Conservation (phyloP, 1,140 invertebrate genomes). For the Psilanteris sp. region DNA sequence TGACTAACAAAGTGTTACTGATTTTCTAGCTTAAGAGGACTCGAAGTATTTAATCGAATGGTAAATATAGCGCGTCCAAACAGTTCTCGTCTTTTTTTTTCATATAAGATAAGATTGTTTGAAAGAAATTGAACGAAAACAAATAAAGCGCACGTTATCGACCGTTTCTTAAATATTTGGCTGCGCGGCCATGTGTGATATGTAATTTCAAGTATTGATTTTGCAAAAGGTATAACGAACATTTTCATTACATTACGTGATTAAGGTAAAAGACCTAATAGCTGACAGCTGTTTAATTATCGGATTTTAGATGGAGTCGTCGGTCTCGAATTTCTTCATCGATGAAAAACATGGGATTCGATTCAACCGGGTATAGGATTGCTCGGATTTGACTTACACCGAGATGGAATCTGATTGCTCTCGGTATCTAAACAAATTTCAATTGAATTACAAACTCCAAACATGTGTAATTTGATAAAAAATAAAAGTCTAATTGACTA, state of each 20-base stretch:
- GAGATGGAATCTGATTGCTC: background rate
- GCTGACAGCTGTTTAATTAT: conserved; percentile 40
- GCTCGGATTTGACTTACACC: background rate
- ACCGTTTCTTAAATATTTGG: conserved; percentile 41
- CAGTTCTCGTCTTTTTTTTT: conserved; percentile 37
- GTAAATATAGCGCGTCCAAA: conserved; percentile 40
- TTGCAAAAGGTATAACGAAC: conserved; percentile 39
- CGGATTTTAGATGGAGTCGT: conserved; percentile 6
- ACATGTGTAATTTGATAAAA: background rate
- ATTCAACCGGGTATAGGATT: conserved; percentile 7
- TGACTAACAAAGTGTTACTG: too few relatives aligned
- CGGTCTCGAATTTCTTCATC: background rate
- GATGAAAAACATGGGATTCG: background rate
- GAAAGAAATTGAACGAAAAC: conserved; percentile 50
- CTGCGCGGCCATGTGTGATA: conserved; percentile 26
- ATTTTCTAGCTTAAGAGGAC: conserved; percentile 32
- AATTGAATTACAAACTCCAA: background rate
- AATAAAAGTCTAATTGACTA: too few relatives aligned
- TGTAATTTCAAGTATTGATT: conserved; percentile 49
- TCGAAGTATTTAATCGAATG: conserved; percentile 53
- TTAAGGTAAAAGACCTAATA: conserved; percentile 47
- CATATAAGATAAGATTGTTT: conserved; percentile 43
- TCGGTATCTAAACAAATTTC: background rate
- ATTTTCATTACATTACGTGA: conserved; percentile 49
- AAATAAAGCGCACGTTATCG: conserved; percentile 40